Evolutionary conservation across 2,888 invertebrate genomes (phyloP).

Genomic region (Hypselothyrea guttata): DNA sequence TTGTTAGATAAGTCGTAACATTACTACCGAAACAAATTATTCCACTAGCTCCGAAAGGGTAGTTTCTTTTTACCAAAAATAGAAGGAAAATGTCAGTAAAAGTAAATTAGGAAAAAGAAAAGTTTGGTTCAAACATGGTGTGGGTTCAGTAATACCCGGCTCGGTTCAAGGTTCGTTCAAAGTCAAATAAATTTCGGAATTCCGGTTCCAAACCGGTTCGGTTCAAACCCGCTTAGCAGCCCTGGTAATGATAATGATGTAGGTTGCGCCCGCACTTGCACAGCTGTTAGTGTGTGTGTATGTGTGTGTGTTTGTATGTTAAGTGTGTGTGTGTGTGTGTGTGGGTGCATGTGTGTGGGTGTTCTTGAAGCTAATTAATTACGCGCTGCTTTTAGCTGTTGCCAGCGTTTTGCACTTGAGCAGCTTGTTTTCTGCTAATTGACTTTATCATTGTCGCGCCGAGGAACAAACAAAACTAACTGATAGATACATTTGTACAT

Average conservation of each 20-base stretch:
- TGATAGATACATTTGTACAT: conserved; percentile 26
- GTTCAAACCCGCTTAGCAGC: no score
- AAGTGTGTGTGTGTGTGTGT: not conserved
- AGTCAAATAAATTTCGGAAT: no score
- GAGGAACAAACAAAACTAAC: conserved; percentile 72
- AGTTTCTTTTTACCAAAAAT: no score
- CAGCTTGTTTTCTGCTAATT: conserved; percentile 68
- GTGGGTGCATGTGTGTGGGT: conserved; percentile 5
- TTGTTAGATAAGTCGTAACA: no score
- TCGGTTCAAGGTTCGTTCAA: no score
- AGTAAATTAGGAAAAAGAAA: no score
- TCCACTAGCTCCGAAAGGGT: no score
- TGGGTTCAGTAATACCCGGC: no score
- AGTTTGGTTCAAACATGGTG: no score
- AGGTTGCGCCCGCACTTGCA: not conserved
- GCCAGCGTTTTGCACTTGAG: conserved; percentile 50
- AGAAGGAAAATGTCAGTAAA: no score
- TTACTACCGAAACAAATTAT: no score
- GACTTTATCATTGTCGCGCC: conserved; percentile 67
- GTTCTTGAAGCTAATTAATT: conserved; percentile 60
- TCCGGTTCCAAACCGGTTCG: no score
- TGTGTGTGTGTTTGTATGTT: not conserved
- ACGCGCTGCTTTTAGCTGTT: conserved; percentile 36
- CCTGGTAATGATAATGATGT: conserved; percentile 18
- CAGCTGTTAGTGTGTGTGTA: not conserved